Percentiles rank a stretch among this genome's conserved stretches.
These are phyloP conservation scores for Diuraphis noxia DNA, from an alignment of 1,140 invertebrate genomes.

Conservation along the genomic window DNA sequence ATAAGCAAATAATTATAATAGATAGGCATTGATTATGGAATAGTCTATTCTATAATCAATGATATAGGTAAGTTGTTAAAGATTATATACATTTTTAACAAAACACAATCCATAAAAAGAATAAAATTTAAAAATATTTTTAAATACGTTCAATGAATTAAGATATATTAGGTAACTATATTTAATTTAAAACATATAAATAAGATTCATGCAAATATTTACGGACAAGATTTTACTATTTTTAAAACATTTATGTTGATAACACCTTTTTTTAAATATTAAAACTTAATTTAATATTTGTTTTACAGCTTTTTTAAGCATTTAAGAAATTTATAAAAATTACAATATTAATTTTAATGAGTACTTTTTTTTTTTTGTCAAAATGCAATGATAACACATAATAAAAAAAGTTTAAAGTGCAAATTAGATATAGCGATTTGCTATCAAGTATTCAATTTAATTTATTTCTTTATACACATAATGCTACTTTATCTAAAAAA, in stretches of 20 bases:
- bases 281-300: background rate
- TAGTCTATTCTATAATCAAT: too few species aligned
- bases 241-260: background rate
- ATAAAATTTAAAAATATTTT: background rate
- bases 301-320: background rate
- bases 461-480: background rate
- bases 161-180: too few species aligned
- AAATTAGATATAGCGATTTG: background rate
- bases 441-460: background rate
- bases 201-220: background rate
- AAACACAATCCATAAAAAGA: background rate
- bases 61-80: background rate
- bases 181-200: background rate
- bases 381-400: background rate
- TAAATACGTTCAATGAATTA: background rate
- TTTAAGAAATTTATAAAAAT: background rate
- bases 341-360: background rate
- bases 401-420: conserved; percentile 13
- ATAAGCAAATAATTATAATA: background rate
- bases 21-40: too few species aligned
- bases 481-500: background rate
- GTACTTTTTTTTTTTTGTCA: background rate
- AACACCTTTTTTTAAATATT: too few species aligned
- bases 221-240: background rate
- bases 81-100: background rate